These are phyloP conservation scores for Blennius ocellaris DNA, from an alignment of 2,113 vertebrate genomes.

Conservation along the genomic window DNA sequence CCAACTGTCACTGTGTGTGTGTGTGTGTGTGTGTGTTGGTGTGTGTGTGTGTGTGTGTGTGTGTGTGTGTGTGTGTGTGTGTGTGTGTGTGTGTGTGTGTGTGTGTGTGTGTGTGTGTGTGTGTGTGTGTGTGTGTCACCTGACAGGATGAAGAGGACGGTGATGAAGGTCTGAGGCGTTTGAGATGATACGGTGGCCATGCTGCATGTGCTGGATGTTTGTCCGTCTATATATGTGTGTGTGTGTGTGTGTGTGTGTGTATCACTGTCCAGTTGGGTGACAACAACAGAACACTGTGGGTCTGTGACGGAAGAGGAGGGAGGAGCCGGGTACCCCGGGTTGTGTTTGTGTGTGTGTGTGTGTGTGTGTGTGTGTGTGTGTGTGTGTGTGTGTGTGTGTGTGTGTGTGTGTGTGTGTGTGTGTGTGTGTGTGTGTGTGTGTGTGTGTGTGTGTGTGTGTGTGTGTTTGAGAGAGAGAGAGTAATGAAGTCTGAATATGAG, in stretches of 20 bases:
- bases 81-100: background rate
- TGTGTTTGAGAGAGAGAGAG: background rate
- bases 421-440: slow-evolving; percentile 11
- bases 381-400: background rate
- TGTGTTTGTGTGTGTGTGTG: slow-evolving; percentile 16
- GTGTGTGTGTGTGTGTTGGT: no score
- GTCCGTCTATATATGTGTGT: no score
- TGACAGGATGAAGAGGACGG: slow-evolving; percentile 58
- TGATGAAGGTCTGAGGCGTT: slow-evolving; percentile 47
- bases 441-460: slow-evolving; percentile 1
- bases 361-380: no score
- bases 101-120: background rate
- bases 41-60: background rate
- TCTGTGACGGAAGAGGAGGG: slow-evolving; percentile 43
- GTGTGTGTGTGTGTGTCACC: slow-evolving; percentile 49
- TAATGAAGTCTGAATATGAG: no score
- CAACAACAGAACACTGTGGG: slow-evolving; percentile 26
- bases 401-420: slow-evolving; percentile 14
- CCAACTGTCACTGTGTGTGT: no score
- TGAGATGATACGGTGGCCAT: slow-evolving; percentile 62
- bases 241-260: slow-evolving; percentile 8
- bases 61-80: background rate
- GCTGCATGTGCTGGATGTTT: background rate
- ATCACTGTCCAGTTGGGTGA: slow-evolving; percentile 13
- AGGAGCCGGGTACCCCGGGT: slow-evolving; percentile 12